Conservation (phyloP, 2,888 invertebrate species). For the Thyatira batis region DNA sequence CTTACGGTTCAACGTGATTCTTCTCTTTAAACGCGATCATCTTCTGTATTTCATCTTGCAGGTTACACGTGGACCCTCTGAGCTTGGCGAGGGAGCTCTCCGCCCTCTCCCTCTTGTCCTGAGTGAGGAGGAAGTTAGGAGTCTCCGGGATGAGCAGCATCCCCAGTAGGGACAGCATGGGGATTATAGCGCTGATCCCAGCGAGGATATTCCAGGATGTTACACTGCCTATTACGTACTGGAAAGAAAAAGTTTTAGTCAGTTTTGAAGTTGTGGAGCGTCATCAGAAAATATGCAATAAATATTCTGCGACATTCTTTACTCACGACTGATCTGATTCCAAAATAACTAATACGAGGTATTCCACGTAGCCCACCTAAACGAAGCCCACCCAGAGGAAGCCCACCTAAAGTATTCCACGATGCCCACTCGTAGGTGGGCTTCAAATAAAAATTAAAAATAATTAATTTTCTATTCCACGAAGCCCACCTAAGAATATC, state of each 20-base stretch:
- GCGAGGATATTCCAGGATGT: constrained; percentile 85
- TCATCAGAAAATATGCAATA: too few relatives aligned
- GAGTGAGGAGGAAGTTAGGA: constrained; percentile 86
- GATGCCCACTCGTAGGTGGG: too few relatives aligned
- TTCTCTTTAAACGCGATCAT: constrained; percentile 84
- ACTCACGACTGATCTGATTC: too few relatives aligned
- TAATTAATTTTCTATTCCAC: too few relatives aligned
- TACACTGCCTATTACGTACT: constrained; percentile 83
- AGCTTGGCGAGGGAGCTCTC: constrained; percentile 81
- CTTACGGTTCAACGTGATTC: constrained; percentile 83
- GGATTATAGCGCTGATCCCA: constrained; percentile 83
- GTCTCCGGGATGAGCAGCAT: constrained; percentile 87
- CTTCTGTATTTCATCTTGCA: constrained; percentile 84
- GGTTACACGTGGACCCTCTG: constrained; percentile 83
- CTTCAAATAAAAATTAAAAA: too few relatives aligned
- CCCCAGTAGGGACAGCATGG: constrained; percentile 82
- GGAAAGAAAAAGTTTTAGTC: constrained; percentile 35
- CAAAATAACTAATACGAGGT: too few relatives aligned
- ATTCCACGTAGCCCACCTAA: too few relatives aligned
- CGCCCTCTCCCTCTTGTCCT: constrained; percentile 83
- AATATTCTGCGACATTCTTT: too few relatives aligned
- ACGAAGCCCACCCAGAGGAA: too few relatives aligned
- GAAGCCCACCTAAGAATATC: too few relatives aligned
- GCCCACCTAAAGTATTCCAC: too few relatives aligned
- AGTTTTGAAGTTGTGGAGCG: too few relatives aligned